These are phyloP conservation scores for Clarias magur DNA, from an alignment of 2,113 vertebrate genomes.

Conservation along the genomic window DNA sequence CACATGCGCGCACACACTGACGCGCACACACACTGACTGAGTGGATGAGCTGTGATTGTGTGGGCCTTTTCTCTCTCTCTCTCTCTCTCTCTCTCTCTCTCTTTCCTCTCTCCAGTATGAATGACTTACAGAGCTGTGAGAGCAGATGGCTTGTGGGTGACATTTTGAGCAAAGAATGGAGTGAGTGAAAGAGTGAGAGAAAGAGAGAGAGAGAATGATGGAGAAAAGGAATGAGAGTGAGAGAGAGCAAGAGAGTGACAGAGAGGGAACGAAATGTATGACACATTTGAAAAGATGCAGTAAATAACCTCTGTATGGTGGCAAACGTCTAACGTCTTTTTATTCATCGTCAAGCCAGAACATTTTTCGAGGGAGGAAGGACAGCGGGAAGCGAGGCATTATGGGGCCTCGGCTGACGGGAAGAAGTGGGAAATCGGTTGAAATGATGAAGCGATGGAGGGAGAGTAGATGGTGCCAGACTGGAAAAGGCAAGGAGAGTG, in stretches of 20 bases:
- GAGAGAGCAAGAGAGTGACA: slow-evolving; percentile 12
- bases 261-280: slow-evolving; percentile 30
- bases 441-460: slow-evolving; percentile 20
- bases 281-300: slow-evolving; percentile 39
- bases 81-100: neutral
- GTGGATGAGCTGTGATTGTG: slow-evolving; percentile 46
- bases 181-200: slow-evolving; percentile 14
- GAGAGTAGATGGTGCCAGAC: slow-evolving; percentile 39
- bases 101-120: slow-evolving; percentile 39
- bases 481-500: slow-evolving; percentile 34
- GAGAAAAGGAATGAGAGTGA: slow-evolving; percentile 23
- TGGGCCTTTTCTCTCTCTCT: slow-evolving; percentile 28
- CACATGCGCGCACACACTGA: neutral
- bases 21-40: slow-evolving; percentile 23
- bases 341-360: neutral
- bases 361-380: neutral
- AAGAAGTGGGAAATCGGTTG: slow-evolving; percentile 31
- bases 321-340: slow-evolving; percentile 9
- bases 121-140: slow-evolving; percentile 47
- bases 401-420: slow-evolving; percentile 5
- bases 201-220: slow-evolving; percentile 5
- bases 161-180: slow-evolving; percentile 44
- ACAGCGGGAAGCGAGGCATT: slow-evolving; percentile 2
- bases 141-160: slow-evolving; percentile 54
- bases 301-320: slow-evolving; percentile 34